Conservation (phyloP, 1,140 invertebrate species). For the Drosophila dunni region DNA sequence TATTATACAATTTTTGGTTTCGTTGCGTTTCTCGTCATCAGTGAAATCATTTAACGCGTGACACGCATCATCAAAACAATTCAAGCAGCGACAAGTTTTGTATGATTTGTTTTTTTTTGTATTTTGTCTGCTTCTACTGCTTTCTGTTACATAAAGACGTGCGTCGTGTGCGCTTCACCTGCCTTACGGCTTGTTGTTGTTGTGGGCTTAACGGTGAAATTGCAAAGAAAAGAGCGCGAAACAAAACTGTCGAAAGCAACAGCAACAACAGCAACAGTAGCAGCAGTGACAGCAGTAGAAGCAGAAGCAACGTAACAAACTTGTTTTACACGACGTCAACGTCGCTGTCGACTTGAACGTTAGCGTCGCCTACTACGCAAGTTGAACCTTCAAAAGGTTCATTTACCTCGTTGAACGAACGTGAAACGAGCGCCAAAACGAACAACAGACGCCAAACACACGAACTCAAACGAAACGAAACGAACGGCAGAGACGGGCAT, state of each 20-base stretch:
- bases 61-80: constrained; percentile 58
- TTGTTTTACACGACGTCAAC: constrained; percentile 67
- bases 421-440: constrained; percentile 33
- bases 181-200: constrained; percentile 43
- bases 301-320: constrained; percentile 74
- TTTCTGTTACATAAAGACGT: constrained; percentile 68
- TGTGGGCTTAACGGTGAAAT: constrained; percentile 75
- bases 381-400: constrained; percentile 85
- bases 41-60: constrained; percentile 77
- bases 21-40: constrained; percentile 41
- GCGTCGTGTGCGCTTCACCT: constrained; percentile 63
- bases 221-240: constrained; percentile 74
- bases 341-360: constrained; percentile 22
- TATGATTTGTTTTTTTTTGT: constrained; percentile 12
- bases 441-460: constrained; percentile 27
- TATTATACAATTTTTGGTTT: constrained; percentile 60
- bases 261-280: constrained; percentile 36
- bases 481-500: constrained; percentile 23
- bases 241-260: constrained; percentile 37
- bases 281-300: constrained; percentile 36
- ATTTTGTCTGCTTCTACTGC: constrained; percentile 18
- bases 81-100: constrained; percentile 33
- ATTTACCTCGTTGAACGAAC: constrained; percentile 75
- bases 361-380: constrained; percentile 73
- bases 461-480: constrained; percentile 10